Conservation (phyloP, 2,113 vertebrate genomes). For the Oryzias woworae region DNA sequence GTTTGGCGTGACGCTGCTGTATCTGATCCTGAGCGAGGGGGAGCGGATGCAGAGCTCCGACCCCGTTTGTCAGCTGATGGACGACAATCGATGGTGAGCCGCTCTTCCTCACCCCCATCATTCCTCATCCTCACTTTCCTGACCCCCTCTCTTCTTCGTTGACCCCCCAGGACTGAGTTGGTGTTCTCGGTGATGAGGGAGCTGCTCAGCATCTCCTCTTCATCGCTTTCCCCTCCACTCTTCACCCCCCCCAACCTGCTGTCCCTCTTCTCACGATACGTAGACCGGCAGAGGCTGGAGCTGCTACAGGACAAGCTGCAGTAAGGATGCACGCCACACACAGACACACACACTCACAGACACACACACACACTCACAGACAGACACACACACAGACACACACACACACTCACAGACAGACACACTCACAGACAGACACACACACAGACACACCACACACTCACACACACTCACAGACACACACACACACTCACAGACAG, state of each 20-base stretch:
- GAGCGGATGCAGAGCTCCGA: constrained; percentile 89
- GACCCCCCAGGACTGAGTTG: constrained; percentile 84
- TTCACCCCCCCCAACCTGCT: constrained; percentile 87
- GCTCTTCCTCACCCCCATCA: background rate
- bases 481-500: too few species aligned
- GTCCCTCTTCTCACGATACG: constrained; percentile 92
- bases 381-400: too few species aligned
- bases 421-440: too few species aligned
- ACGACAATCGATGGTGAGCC: constrained; percentile 88
- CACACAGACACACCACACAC: too few species aligned
- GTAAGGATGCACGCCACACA: constrained; percentile 74
- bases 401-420: too few species aligned
- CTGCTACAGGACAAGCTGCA: constrained; percentile 91
- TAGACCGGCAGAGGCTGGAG: constrained; percentile 90
- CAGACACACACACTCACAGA: background rate
- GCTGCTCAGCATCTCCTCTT: constrained; percentile 83
- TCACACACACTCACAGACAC: too few species aligned
- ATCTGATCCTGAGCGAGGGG: constrained; percentile 89
- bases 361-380: too few species aligned
- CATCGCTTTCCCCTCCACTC: constrained; percentile 83
- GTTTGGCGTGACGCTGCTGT: constrained; percentile 93
- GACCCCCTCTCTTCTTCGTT: too few species aligned
- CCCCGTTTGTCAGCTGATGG: constrained; percentile 79
- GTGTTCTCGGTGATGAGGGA: constrained; percentile 90
- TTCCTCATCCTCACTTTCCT: background rate